Evolutionary conservation across 2,113 vertebrate genomes (phyloP).

Genomic region (Agelaius tricolor): DNA sequence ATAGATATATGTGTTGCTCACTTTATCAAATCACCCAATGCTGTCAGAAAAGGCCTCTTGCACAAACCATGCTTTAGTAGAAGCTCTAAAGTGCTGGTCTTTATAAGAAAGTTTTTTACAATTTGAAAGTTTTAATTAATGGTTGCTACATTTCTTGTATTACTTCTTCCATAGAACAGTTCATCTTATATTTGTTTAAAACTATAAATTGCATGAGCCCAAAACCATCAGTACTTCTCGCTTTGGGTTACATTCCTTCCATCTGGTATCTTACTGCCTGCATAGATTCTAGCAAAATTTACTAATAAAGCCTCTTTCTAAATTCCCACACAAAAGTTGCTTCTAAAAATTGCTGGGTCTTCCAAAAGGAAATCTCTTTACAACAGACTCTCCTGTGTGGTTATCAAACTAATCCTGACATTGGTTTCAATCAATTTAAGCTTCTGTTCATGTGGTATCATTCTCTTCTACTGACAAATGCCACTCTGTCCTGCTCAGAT

Average conservation of each 20-base stretch:
- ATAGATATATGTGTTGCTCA: accelerated
- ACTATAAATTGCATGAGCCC: background rate
- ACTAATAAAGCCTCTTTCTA: background rate
- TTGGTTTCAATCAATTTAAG: background rate
- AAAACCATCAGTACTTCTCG: background rate
- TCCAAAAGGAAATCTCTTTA: background rate
- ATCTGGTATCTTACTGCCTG: background rate
- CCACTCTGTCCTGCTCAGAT: background rate
- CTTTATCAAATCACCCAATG: background rate
- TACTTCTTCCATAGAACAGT: background rate
- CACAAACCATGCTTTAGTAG: background rate
- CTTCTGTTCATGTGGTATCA: background rate
- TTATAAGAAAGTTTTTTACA: background rate
- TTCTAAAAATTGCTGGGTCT: background rate
- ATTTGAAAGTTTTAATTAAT: background rate
- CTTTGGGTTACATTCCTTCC: background rate
- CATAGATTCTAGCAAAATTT: background rate
- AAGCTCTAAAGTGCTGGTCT: background rate
- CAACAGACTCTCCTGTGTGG: background rate
- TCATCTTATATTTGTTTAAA: background rate
- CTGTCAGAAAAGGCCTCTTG: background rate
- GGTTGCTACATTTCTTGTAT: background rate
- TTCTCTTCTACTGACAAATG: background rate
- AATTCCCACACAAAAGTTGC: background rate
- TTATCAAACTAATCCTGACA: background rate